Percentiles rank a stretch among this genome's conserved stretches.
Evolutionary conservation across 1,140 invertebrate genomes (phyloP).

Genomic region (Coenobita brevimanus): DNA sequence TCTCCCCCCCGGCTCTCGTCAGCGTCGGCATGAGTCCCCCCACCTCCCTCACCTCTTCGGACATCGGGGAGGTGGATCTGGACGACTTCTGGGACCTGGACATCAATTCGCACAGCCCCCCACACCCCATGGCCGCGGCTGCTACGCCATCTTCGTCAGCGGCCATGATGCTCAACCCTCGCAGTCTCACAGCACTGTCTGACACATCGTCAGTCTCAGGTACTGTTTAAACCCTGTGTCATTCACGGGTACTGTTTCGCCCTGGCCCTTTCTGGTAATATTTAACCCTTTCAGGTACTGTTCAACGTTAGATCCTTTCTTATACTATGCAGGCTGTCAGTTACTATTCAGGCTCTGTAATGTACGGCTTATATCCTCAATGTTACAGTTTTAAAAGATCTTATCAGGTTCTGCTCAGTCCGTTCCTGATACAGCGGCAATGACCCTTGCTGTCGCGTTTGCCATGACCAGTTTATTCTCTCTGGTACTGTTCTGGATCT

Average conservation of each 20-base stretch:
- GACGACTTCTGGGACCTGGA: constrained; percentile 88
- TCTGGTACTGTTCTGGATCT: no score
- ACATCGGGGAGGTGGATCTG: constrained; percentile 82
- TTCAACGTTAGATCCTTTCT: no score
- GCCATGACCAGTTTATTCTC: no score
- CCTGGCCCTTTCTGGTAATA: no score
- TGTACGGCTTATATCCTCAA: no score
- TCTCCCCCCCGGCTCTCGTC: constrained; percentile 71
- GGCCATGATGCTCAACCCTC: constrained; percentile 31
- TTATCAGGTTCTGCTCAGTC: no score
- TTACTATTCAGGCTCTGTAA: no score
- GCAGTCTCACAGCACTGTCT: constrained; percentile 49
- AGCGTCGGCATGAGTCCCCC: constrained; percentile 60
- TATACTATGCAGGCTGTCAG: no score
- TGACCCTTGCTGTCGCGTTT: no score
- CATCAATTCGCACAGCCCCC: constrained; percentile 73
- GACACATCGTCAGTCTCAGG: constrained; percentile 70
- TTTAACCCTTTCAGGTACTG: neutral
- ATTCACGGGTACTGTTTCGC: no score
- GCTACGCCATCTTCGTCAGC: constrained; percentile 41
- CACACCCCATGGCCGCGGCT: constrained; percentile 55
- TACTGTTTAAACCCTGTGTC: constrained; percentile 31
- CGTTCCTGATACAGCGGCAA: no score
- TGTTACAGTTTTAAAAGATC: no score
- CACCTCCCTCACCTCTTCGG: constrained; percentile 74